Evolutionary conservation across 2,113 vertebrate species (phyloP), one percentile per base, ranked within the genome.

Genomic region (Apaloderma vittatum): DNA sequence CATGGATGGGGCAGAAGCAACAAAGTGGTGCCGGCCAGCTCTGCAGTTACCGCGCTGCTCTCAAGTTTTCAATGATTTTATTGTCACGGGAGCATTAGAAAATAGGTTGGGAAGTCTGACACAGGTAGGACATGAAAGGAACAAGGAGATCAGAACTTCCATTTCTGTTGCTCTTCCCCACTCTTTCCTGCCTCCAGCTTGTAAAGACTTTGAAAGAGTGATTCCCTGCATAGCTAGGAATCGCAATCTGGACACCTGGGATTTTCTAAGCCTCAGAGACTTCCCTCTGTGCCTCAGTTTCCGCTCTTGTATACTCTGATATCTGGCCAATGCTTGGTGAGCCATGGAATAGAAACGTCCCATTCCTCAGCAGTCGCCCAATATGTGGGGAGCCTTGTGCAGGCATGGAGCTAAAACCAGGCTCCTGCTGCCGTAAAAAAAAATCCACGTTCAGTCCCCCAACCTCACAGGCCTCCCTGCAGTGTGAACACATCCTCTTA

Each of bases 331-430:
- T 30, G 52, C 7, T 52, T 1, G 0, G 54, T 34, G 51, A 26
- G 17, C 12, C 58, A 7, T 9, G 11, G 48, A 52, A 36, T 4
- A 51, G 32, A 27, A 72, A 36, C 0, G 0, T 52, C 52, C 54
- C 8, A 0, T 27, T 67, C 73, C 32, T 26, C 57, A 76, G 46
- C 52, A 46, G 46, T 6, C 15, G 34, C 13, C n/a, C 37, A 46
- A 24, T 8, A 6, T 16, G 17, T 2, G 0, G 24, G 15, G 34
- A 84, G 13, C 26, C 24, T 57, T 2, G 0, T n/a, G 37, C 55
- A 63, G 40, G 7, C 5, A 8, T 1, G 13, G 21, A 78, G 54
- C 10, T 73, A 37, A 83, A 79, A 13, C 15, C 68, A 52, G 49
- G 23, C 23, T 73, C 36, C 23, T 13, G 9, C 40, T 77, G 43